These are phyloP conservation scores for Patella ulyssiponensis DNA, from an alignment of 2,888 invertebrate species.

Conservation along the genomic window DNA sequence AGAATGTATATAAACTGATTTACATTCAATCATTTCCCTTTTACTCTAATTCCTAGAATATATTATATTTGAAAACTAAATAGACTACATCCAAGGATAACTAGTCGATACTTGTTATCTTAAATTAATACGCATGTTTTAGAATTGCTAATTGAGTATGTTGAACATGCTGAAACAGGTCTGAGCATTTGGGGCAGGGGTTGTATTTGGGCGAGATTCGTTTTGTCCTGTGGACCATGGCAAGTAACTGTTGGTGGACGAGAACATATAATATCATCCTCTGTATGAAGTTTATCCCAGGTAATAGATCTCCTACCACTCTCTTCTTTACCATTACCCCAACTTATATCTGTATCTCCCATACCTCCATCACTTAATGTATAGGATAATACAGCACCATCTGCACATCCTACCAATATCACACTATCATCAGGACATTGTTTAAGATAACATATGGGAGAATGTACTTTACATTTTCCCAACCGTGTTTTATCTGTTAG, in stretches of 20 bases:
- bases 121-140: conserved; percentile 59
- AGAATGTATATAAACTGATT: no score
- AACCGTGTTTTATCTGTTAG: conserved; percentile 55
- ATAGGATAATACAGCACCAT: conserved; percentile 66
- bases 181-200: conserved; percentile 47
- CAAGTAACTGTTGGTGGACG: conserved; percentile 60
- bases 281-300: conserved; percentile 63
- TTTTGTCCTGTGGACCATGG: conserved; percentile 52
- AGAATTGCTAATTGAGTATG: conserved; percentile 54
- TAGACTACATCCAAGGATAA: no score
- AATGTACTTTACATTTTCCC: conserved; percentile 63
- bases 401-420: conserved; percentile 65
- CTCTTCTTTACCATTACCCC: conserved; percentile 32
- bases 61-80: no score
- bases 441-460: conserved; percentile 52
- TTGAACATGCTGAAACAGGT: conserved; percentile 58
- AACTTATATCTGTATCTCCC: conserved; percentile 40
- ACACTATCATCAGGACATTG: conserved; percentile 66
- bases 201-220: conserved; percentile 54
- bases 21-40: no score
- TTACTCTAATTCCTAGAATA: no score
- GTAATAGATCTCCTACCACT: conserved; percentile 41
- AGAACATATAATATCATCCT: conserved; percentile 50
- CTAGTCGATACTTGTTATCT: not conserved
- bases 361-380: conserved; percentile 59